Evolutionary conservation across 2,113 vertebrate species (phyloP).

Genomic region (Pardalotus punctatus): DNA sequence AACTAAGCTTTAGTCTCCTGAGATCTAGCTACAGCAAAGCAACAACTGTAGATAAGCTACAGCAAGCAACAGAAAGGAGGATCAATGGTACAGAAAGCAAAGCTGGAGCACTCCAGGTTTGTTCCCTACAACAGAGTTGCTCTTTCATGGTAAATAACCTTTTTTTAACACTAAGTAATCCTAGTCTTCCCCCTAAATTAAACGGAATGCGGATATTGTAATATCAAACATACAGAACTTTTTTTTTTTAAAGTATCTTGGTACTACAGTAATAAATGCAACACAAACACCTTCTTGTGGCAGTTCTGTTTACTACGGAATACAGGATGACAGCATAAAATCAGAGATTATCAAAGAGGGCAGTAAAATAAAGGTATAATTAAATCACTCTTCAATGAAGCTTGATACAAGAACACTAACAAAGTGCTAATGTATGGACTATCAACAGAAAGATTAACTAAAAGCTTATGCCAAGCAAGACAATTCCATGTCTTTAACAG

Average conservation of each 20-base stretch:
- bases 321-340: background rate
- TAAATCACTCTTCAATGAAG: background rate
- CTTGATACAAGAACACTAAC: background rate
- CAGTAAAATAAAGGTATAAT: background rate
- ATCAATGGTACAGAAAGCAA: background rate
- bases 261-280: background rate
- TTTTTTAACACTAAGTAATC: background rate
- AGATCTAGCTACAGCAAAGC: background rate
- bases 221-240: background rate
- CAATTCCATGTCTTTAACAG: background rate
- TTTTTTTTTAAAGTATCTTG: background rate
- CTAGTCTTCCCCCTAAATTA: background rate
- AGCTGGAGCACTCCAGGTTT: background rate
- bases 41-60: background rate
- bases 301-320: background rate
- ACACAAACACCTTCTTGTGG: background rate
- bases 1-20: background rate
- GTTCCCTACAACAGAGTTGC: background rate
- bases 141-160: background rate
- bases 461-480: background rate
- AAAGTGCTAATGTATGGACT: background rate
- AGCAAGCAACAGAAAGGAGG: background rate
- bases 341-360: background rate
- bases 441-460: background rate
- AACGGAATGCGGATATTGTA: accelerated